phyloP scores from a whole-genome alignment of 2,888 invertebrate genomes.

The Pemphredon lugubris region DNA sequence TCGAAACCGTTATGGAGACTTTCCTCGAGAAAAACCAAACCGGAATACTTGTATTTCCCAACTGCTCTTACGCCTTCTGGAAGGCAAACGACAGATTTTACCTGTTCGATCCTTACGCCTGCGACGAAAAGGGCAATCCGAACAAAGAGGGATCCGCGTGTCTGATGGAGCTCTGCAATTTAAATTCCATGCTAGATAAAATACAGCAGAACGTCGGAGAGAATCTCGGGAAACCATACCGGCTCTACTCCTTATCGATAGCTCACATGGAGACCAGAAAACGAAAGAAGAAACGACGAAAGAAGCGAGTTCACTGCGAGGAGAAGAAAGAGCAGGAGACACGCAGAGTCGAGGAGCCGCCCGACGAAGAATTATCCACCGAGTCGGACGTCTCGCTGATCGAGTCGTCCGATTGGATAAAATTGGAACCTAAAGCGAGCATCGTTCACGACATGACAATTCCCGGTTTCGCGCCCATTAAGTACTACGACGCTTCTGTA shows the following conservation, averaged over 20 bases:
- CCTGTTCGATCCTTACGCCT: constrained; percentile 76
- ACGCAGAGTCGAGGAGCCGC: constrained; percentile 2
- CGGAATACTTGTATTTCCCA: constrained; percentile 73
- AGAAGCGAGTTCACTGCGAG: constrained; percentile 5
- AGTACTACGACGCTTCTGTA: constrained; percentile 69
- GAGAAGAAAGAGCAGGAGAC: constrained; percentile 25
- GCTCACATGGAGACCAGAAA: constrained; percentile 68
- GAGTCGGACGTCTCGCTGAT: constrained; percentile 63
- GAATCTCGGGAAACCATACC: constrained; percentile 59
- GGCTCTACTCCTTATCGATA: constrained; percentile 71
- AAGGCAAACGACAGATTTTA: constrained; percentile 63
- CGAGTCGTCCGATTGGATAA: constrained; percentile 71
- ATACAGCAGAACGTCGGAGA: constrained; percentile 67
- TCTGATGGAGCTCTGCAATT: constrained; percentile 67
- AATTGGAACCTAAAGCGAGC: constrained; percentile 34
- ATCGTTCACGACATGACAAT: constrained; percentile 51
- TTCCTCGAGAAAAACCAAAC: constrained; percentile 68
- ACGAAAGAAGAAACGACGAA: constrained; percentile 42
- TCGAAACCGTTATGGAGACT: constrained; percentile 49
- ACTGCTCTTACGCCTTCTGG: constrained; percentile 76
- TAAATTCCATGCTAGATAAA: constrained; percentile 61
- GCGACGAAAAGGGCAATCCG: constrained; percentile 68
- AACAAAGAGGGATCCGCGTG: constrained; percentile 64
- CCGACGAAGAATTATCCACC: not conserved
- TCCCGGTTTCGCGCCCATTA: constrained; percentile 67